phyloP scores from a whole-genome alignment of 2,888 invertebrate species.

The Anthoptus insignis region DNA sequence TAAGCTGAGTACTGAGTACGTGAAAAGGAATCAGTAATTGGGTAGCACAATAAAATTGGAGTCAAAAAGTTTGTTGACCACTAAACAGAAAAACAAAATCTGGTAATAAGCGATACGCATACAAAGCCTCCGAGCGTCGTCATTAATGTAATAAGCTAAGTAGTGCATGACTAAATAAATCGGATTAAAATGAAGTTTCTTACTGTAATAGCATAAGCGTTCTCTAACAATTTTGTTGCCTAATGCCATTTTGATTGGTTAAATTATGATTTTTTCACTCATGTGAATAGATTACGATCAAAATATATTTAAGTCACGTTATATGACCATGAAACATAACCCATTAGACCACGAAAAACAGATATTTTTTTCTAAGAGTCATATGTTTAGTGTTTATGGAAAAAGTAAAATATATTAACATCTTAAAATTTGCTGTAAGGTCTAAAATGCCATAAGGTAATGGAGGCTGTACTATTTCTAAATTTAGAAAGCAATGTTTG shows the following conservation, averaged over 20 bases:
- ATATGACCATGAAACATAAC: slow-evolving; percentile 61
- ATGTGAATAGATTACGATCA: slow-evolving; percentile 51
- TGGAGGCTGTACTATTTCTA: slow-evolving; percentile 46
- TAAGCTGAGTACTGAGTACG: slow-evolving; percentile 39
- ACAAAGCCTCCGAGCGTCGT: slow-evolving; percentile 37
- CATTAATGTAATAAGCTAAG: slow-evolving; percentile 51
- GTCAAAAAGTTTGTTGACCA: slow-evolving; percentile 19
- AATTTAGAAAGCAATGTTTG: slow-evolving; percentile 38
- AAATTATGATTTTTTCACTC: slow-evolving; percentile 71
- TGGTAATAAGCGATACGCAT: slow-evolving; percentile 41
- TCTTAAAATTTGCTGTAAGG: not conserved
- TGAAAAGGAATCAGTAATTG: slow-evolving; percentile 49
- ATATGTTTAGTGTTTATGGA: slow-evolving; percentile 36
- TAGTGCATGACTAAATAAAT: slow-evolving; percentile 63
- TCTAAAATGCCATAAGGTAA: not conserved
- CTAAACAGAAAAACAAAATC: slow-evolving; percentile 38
- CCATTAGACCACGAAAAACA: slow-evolving; percentile 60
- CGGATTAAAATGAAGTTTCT: slow-evolving; percentile 60
- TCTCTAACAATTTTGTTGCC: slow-evolving; percentile 63
- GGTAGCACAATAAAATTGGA: slow-evolving; percentile 23
- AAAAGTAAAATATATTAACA: not conserved
- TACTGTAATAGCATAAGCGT: slow-evolving; percentile 53
- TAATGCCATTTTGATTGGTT: slow-evolving; percentile 82
- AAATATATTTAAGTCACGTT: slow-evolving; percentile 61
- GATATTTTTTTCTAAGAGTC: slow-evolving; percentile 53